phyloP scores from a whole-genome alignment of 2,113 vertebrate species.

The Oplegnathus fasciatus region DNA sequence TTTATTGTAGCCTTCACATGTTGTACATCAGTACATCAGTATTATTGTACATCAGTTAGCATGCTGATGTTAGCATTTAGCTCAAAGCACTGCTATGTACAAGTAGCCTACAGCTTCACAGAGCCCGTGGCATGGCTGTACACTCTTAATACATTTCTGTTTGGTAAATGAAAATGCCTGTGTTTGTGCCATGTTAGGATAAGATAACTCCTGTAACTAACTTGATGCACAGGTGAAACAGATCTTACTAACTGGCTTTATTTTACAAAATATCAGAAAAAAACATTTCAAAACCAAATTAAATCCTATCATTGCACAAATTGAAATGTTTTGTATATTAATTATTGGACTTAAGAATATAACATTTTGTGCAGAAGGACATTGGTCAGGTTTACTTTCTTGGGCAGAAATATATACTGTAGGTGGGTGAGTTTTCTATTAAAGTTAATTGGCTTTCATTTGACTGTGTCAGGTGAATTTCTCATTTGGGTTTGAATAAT shows the following conservation, averaged over 20 bases:
- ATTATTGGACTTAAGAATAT: neutral
- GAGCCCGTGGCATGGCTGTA: neutral
- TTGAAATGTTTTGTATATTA: neutral
- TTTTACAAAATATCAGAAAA: neutral
- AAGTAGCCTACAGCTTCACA: neutral
- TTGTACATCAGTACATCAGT: too few relatives aligned
- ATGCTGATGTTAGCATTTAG: neutral
- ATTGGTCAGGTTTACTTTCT: neutral
- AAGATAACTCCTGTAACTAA: neutral
- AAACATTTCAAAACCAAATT: neutral
- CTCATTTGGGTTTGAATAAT: neutral
- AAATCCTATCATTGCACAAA: neutral
- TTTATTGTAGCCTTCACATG: neutral
- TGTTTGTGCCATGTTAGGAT: neutral
- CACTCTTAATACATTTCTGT: neutral
- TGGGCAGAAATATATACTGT: neutral
- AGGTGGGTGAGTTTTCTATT: too few relatives aligned
- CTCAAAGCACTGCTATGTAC: neutral
- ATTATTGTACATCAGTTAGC: too few relatives aligned
- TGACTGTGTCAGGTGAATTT: slow-evolving; percentile 14
- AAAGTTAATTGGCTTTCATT: neutral
- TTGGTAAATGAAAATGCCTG: neutral
- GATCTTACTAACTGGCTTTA: neutral
- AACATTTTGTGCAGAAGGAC: neutral
- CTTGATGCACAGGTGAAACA: neutral